These are phyloP conservation scores for Myoxocephalus aenaeus DNA, from an alignment of 2,797 vertebrate species.

Conservation along the genomic window DNA sequence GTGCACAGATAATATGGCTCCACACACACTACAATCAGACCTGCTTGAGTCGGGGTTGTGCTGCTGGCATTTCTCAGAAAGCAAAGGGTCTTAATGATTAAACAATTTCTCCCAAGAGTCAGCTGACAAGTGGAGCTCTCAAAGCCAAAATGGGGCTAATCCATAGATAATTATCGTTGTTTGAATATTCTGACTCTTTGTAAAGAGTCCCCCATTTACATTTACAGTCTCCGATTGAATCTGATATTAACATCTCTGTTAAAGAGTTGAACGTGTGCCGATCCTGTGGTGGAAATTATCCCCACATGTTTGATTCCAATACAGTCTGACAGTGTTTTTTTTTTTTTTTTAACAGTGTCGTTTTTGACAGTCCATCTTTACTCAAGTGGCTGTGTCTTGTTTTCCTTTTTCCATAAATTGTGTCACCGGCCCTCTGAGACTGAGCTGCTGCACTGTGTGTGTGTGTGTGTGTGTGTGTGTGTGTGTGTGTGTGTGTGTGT, in stretches of 20 bases:
- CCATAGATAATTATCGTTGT: slow-evolving; percentile 77
- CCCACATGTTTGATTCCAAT: slow-evolving; percentile 22
- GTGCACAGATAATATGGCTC: background rate
- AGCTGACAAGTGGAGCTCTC: slow-evolving; percentile 65
- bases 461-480: background rate
- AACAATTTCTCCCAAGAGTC: slow-evolving; percentile 58
- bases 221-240: slow-evolving; percentile 43
- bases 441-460: slow-evolving; percentile 15
- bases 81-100: slow-evolving; percentile 61
- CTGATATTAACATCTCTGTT: slow-evolving; percentile 39
- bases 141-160: slow-evolving; percentile 70
- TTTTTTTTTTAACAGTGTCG: slow-evolving; percentile 11
- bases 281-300: slow-evolving; percentile 13
- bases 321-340: background rate
- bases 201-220: slow-evolving; percentile 44
- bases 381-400: slow-evolving; percentile 59
- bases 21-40: background rate
- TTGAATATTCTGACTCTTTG: slow-evolving; percentile 70
- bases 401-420: slow-evolving; percentile 70
- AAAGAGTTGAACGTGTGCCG: background rate
- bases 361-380: slow-evolving; percentile 57
- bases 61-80: slow-evolving; percentile 58
- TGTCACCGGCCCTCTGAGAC: slow-evolving; percentile 65
- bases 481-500: no score
- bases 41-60: background rate